Evolutionary conservation across 2,888 invertebrate species (phyloP), one percentile per base, ranked within the genome.

Genomic region (Chrysolina haemoptera): DNA sequence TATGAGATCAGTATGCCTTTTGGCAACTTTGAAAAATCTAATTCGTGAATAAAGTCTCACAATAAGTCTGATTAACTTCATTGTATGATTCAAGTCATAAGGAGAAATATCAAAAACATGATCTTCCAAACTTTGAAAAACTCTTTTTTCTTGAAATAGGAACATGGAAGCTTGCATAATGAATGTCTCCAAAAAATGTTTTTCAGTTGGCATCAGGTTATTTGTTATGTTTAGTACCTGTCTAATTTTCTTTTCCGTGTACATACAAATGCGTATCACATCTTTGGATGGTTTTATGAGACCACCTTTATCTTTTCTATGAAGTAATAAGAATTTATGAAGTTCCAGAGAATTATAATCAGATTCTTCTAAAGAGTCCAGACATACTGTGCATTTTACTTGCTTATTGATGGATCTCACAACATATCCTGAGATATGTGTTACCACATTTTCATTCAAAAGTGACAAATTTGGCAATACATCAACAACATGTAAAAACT

Each of bases 341-440:
- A 10, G 1, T 40, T 63, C 41, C 0, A 22, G 41, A 5, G 20
- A 18, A 41, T 6, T 20, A 40, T 22, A 18, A 16, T 63, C 63
- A 16, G 22, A 10, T 6, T 41, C 63, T n/a, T 40, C 18, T 9
- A 63, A n/a, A n/a, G n/a, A 18, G 10, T 20, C 18, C n/a, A 63
- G 41, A 12, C 63, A 63, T n/a, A n/a, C n/a, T n/a, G n/a, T n/a
- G n/a, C n/a, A n/a, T n/a, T 63, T 41, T 11, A 63, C 41, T 9
- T 40, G n/a, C 40, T 41, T 63, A 8, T 12, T 63, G 14, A 63
- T 18, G 11, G 63, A 63, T 41, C 55, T 68, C 12, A 68, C 68
- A 35, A 59, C 68, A 68, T 59, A 68, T 11, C 59, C 68, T 8
- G 68, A 68, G 4, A 68, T 41, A 43, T 68, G 35, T 67, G 53